Conservation (phyloP, 2,113 vertebrate species). For the Cnemophilus loriae region DNA sequence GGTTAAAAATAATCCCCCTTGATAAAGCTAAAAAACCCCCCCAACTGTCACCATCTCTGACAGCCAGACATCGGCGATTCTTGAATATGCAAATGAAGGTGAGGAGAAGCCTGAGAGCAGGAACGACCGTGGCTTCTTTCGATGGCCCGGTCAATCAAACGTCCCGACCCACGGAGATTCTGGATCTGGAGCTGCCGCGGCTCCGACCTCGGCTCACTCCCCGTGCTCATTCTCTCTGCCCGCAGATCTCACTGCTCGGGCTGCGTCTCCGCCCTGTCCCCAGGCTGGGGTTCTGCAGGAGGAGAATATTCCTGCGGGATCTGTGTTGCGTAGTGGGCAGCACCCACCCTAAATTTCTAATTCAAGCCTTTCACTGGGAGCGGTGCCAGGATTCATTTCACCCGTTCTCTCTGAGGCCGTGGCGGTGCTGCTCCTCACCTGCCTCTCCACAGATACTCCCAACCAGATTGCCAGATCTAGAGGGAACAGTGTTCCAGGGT, state of each 20-base stretch:
- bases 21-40: conserved; percentile 70
- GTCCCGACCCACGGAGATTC: neutral
- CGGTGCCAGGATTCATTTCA: fast-evolving
- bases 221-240: neutral
- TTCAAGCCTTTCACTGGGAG: neutral
- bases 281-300: neutral
- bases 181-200: neutral
- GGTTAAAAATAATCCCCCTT: conserved; percentile 86
- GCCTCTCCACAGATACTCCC: neutral
- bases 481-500: neutral
- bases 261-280: neutral
- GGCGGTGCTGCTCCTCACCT: neutral
- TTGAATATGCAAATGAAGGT: conserved; percentile 63
- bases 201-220: neutral
- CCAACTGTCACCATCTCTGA: conserved; percentile 72
- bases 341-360: fast-evolving
- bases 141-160: neutral
- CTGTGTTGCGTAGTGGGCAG: fast-evolving
- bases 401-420: fast-evolving
- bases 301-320: neutral
- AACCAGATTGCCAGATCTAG: neutral
- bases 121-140: neutral
- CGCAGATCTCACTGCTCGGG: fast-evolving
- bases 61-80: conserved; percentile 40
- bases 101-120: conserved; percentile 5